Percentiles rank a stretch among this genome's conserved stretches.
phyloP scores from a whole-genome alignment of 2,888 invertebrate genomes.

The Luffia ferchaultella region DNA sequence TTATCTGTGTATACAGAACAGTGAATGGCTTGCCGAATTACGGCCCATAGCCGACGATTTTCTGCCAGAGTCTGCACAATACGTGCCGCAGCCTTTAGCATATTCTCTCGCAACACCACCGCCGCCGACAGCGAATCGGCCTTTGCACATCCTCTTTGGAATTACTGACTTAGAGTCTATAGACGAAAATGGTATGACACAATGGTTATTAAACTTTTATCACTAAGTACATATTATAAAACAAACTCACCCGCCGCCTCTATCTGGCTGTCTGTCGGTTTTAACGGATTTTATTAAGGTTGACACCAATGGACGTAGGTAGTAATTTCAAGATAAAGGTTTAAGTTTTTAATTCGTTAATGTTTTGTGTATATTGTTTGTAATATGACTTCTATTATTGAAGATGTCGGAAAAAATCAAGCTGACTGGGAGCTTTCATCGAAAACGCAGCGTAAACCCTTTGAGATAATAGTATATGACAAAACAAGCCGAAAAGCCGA shows the following conservation, averaged over 20 bases:
- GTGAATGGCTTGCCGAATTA: conserved; percentile 64
- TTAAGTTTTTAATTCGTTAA: too few relatives aligned
- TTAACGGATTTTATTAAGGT: not conserved
- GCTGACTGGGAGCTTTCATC: too few relatives aligned
- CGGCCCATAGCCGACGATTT: conserved; percentile 72
- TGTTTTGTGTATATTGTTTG: too few relatives aligned
- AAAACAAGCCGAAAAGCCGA: too few relatives aligned
- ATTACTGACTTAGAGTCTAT: conserved; percentile 73
- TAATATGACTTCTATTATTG: too few relatives aligned
- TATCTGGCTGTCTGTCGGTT: not conserved
- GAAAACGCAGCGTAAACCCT: too few relatives aligned
- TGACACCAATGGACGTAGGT: too few relatives aligned
- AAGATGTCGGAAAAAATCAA: too few relatives aligned
- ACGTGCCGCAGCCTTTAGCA: conserved; percentile 63
- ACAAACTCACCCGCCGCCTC: not conserved
- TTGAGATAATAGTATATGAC: too few relatives aligned
- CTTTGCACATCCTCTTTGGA: conserved; percentile 71
- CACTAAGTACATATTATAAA: not conserved
- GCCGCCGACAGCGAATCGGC: conserved; percentile 52
- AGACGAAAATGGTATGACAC: conserved; percentile 57
- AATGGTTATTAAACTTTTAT: not conserved
- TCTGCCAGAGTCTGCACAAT: conserved; percentile 67
- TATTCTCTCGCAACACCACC: conserved; percentile 58
- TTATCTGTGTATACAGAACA: conserved; percentile 45
- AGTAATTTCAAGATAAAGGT: too few relatives aligned